These are phyloP conservation scores for Thryonomys swinderianus DNA, from an alignment of 2,113 vertebrate species.

Conservation along the genomic window DNA sequence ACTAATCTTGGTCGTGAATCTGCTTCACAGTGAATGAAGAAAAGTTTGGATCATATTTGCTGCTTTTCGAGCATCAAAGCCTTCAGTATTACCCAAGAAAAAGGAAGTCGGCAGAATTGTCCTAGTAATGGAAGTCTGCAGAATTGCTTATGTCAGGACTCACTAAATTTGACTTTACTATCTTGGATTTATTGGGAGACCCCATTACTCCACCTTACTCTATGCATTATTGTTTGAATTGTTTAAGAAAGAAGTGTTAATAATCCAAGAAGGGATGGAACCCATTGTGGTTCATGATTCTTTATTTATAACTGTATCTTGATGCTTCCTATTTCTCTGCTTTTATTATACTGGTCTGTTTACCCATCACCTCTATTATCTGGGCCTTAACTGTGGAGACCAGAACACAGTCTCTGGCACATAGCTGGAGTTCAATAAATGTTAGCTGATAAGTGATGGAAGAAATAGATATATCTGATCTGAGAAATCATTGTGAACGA, in stretches of 20 bases:
- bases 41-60: not conserved
- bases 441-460: slow-evolving; percentile 26
- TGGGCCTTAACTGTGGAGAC: not conserved
- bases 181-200: not conserved
- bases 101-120: not conserved
- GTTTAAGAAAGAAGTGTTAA: not conserved
- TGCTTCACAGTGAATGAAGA: not conserved
- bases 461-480: slow-evolving; percentile 27
- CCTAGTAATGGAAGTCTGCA: not conserved
- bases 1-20: not conserved
- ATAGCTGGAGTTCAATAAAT: not conserved
- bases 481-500: slow-evolving; percentile 42
- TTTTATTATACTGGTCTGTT: not conserved
- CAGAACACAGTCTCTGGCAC: not conserved
- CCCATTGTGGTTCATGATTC: not conserved
- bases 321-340: not conserved
- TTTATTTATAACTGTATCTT: not conserved
- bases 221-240: not conserved
- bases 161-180: not conserved
- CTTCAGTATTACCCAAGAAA: not conserved
- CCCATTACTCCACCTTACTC: not conserved
- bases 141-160: not conserved
- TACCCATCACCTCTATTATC: not conserved
- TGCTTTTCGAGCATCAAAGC: not conserved
- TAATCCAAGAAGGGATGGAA: not conserved